phyloP scores from a whole-genome alignment of 2,797 vertebrate species.

The Falco columbarius region DNA sequence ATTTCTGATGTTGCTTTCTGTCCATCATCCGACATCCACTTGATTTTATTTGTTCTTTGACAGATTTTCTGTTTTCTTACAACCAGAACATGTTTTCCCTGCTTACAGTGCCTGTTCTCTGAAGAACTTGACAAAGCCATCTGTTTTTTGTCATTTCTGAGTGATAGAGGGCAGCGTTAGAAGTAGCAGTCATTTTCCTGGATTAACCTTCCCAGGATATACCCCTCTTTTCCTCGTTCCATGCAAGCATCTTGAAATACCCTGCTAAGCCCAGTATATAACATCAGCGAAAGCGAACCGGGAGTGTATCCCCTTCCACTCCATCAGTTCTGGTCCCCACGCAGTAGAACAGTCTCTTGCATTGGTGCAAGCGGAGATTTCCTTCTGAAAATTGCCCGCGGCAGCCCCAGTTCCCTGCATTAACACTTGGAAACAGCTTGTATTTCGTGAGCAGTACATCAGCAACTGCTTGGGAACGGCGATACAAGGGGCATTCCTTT shows the following conservation, averaged over 20 bases:
- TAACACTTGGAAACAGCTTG: background rate
- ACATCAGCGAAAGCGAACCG: background rate
- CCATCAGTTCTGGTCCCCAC: background rate
- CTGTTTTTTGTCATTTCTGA: background rate
- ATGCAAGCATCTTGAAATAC: background rate
- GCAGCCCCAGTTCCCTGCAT: background rate
- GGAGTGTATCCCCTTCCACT: background rate
- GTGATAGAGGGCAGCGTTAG: background rate
- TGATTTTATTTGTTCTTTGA: background rate
- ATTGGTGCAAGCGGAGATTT: background rate
- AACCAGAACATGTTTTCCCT: background rate
- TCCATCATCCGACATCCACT: background rate
- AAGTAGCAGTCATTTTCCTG: background rate
- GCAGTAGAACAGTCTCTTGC: background rate
- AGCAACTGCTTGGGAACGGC: background rate
- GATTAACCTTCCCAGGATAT: background rate
- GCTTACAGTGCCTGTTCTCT: background rate
- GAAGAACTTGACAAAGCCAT: background rate
- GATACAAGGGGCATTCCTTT: background rate
- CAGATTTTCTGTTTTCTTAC: background rate
- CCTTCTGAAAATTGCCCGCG: background rate
- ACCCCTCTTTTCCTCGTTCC: background rate
- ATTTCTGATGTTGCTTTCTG: background rate
- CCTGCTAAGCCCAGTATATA: background rate
- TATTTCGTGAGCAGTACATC: background rate